Percentiles rank a stretch among this genome's conserved stretches.
phyloP scores from a whole-genome alignment of 2,797 vertebrate species.

The Enteromius mattozi region DNA sequence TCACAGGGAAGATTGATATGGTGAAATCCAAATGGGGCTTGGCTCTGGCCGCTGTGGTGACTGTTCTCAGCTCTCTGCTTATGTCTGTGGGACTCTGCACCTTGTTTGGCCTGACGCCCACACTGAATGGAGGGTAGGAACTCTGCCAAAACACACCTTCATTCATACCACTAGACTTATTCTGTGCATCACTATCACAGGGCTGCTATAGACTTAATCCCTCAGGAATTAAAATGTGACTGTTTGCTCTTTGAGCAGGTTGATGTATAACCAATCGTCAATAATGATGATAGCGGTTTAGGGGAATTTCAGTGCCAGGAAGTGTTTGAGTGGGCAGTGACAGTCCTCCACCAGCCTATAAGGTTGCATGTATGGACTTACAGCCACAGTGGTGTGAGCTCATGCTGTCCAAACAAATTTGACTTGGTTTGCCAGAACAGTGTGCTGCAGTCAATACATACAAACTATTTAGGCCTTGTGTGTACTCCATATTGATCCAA shows the following conservation, averaged over 20 bases:
- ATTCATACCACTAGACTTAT: not conserved
- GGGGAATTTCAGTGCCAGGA: constrained; percentile 38
- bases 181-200: constrained; percentile 21
- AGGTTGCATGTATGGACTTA: not conserved
- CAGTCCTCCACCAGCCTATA: constrained; percentile 7
- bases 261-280: constrained; percentile 50
- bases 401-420: constrained; percentile 42
- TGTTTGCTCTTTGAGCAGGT: constrained; percentile 39
- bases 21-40: constrained; percentile 99
- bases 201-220: constrained; percentile 23
- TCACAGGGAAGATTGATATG: constrained; percentile 96
- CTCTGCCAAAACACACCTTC: constrained; percentile 42
- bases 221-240: not conserved
- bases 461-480: not conserved
- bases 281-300: not conserved
- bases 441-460: constrained; percentile 32
- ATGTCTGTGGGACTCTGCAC: constrained; percentile 98
- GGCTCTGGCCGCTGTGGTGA: constrained; percentile 95
- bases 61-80: constrained; percentile 96
- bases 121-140: constrained; percentile 95
- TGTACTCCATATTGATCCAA: constrained; percentile 4
- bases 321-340: constrained; percentile 31
- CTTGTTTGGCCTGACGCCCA: constrained; percentile 94
- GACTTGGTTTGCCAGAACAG: constrained; percentile 22
- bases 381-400: constrained; percentile 39